Evolutionary conservation across 92 coral and sea anemone genomes (phyloP).

Genomic region (Actinostola sp.): DNA sequence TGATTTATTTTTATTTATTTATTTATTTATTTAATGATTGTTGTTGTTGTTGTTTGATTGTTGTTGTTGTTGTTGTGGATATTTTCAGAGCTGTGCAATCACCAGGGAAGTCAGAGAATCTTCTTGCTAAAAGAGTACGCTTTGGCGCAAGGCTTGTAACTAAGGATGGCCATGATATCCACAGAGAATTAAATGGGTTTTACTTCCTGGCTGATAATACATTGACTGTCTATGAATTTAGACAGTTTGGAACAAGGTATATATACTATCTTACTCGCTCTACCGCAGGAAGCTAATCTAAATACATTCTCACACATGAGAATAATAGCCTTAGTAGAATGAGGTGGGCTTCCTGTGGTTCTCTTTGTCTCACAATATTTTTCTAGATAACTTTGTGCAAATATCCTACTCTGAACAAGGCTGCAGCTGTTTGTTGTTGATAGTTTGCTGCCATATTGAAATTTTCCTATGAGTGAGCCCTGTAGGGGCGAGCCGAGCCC

Average conservation of each 20-base stretch:
- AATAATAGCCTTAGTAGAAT: background rate
- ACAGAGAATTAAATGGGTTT: conserved; percentile 94
- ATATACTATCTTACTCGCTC: background rate
- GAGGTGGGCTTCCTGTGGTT: too few species aligned
- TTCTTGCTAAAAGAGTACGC: conserved; percentile 85
- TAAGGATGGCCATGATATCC: conserved; percentile 97
- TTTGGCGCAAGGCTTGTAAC: conserved; percentile 93
- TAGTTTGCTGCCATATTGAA: too few species aligned
- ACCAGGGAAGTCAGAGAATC: conserved; percentile 79
- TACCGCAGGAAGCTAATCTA: too few species aligned
- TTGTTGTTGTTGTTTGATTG: background rate
- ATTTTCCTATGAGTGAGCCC: too few species aligned
- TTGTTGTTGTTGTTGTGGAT: background rate
- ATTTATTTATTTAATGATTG: background rate
- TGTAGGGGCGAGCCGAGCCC: too few species aligned
- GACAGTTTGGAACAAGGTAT: conserved; percentile 98
- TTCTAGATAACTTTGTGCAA: too few species aligned
- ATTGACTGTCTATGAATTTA: conserved; percentile 90
- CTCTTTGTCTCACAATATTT: too few species aligned
- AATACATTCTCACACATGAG: background rate
- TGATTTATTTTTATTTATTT: background rate
- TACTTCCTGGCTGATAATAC: conserved; percentile 91
- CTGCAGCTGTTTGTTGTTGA: too few species aligned
- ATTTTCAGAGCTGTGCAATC: conserved; percentile 62
- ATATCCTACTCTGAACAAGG: too few species aligned